Base-by-base conservation (phyloP, 1,140 invertebrate species). In the Dysdera silvatica region DNA sequence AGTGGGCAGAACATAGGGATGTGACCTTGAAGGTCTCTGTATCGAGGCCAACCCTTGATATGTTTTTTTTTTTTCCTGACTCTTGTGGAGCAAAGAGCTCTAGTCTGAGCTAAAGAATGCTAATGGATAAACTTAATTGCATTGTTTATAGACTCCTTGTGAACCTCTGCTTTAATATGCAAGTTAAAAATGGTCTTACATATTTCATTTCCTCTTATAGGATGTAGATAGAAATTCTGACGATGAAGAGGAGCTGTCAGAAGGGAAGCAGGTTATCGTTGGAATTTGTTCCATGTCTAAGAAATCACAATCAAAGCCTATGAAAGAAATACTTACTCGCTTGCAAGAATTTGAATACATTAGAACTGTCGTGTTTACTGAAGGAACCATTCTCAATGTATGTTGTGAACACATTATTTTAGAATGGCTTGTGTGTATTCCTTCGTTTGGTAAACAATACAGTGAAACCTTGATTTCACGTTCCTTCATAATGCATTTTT, bases 231-330 rank as follows among this genome's bases (percentile, higher is more conserved):
- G 28, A 29, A 12, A 12, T 64, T 47, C 57, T 55, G 52, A 49
- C 53, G 2, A 56, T 18, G 40, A 48, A n/a, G 64, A 56, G 26
- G 54, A 51, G 6, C 12, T 67, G 26, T 54, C 24, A 14, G 43
- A 51, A 54, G 40, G 57, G 12, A 71, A 73, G 59, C 87, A 93
- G 72, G 91, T 98, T 53, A 81, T 94, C 71, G 91, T 98, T 65
- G 95, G 95, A 47, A 87, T 98, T 63, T 98, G 95, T 81, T 93
- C 95, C 40, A 98, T 98, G 95, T 88, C 89, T 69, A 99, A 98
- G 76, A 99, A 99, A 78, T 94, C 93, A 3, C 87, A 93, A 70
- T 97, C 94, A 53, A 97, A 97, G 80, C 95, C 95, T 2, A 99
- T 99, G 95, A 91, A 89, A 74, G 95, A 98, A 78, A 99, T 99